Base-by-base conservation (phyloP, 2,797 vertebrate species). In the Gastrophryne carolinensis region DNA sequence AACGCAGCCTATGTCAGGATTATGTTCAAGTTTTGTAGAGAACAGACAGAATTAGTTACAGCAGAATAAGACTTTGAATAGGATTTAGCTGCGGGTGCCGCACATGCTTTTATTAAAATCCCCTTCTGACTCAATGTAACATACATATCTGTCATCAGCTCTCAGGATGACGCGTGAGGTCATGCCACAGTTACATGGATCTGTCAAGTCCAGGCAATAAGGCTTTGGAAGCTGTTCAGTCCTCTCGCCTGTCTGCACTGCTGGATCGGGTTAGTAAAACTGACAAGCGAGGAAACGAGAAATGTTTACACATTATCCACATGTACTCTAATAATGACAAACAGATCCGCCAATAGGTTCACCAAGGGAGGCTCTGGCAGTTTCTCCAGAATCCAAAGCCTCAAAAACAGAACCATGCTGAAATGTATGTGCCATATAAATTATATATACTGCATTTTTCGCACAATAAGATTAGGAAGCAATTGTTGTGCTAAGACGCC, bases 221-320 rank as follows among this genome's bases (percentile, higher is more conserved):
- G 15, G 53, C 23, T 35, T 35, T 21, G 34, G 21, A 50, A 49
- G 9, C 17, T 49, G n/a, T 27, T 15, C n/a, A 29, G 4, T 17
- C 15, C 32, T 30, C 26, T 49, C 64, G 47, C 35, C 13, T 23
- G 17, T 34, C n/a, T 24, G 35, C 44, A 6, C 47, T 10, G 64
- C 29, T 34, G n/a, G 37, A 29, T 47, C n/a, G 19, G 63, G 47
- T 50, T 47, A 66, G 39, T 66, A 50, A 66, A 17, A 66, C 29
- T 24, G 15, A 63, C 15, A 50, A 23, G 52, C 29, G 64, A 75
- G 52, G 58, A 53, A 26, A 73, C 23, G 44, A 52, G 5, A 1
- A n/a, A n/a, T n/a, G n/a, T n/a, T n/a, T n/a, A n/a, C n/a, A n/a
- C n/a, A n/a, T n/a, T n/a, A n/a, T n/a, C n/a, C n/a, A n/a, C n/a